Conservation (phyloP, 2,797 vertebrate species). For the Acrocephalus scirpaceus region DNA sequence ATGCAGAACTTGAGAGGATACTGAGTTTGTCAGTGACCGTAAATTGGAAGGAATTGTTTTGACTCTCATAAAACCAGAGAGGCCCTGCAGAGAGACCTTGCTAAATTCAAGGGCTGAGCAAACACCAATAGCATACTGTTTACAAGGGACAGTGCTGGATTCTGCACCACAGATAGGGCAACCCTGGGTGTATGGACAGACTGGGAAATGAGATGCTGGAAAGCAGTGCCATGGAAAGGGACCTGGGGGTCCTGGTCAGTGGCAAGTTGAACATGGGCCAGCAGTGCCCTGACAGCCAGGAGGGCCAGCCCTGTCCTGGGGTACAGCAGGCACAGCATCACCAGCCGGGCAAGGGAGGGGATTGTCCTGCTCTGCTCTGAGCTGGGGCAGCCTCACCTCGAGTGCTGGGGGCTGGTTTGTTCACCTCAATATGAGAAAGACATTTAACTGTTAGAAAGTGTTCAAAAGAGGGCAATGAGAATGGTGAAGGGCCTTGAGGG, state of each 20-base stretch:
- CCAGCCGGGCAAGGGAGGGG: accelerated
- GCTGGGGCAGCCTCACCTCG: accelerated
- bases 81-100: neutral
- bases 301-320: neutral
- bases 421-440: accelerated
- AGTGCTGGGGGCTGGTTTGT: neutral
- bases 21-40: neutral
- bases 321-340: neutral
- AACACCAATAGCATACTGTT: neutral
- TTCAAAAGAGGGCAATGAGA: neutral
- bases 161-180: neutral
- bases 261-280: accelerated
- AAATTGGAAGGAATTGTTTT: neutral
- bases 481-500: neutral
- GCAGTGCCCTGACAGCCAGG: neutral
- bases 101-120: neutral
- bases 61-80: neutral
- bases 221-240: neutral
- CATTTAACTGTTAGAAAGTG: accelerated
- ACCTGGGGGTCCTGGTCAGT: accelerated
- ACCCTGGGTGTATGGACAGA: too few species aligned
- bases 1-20: neutral
- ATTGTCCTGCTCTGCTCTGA: neutral
- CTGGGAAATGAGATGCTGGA: neutral
- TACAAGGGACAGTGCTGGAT: accelerated